phyloP scores from a whole-genome alignment of 2,797 vertebrate species.

The Clarias platycephalus region DNA sequence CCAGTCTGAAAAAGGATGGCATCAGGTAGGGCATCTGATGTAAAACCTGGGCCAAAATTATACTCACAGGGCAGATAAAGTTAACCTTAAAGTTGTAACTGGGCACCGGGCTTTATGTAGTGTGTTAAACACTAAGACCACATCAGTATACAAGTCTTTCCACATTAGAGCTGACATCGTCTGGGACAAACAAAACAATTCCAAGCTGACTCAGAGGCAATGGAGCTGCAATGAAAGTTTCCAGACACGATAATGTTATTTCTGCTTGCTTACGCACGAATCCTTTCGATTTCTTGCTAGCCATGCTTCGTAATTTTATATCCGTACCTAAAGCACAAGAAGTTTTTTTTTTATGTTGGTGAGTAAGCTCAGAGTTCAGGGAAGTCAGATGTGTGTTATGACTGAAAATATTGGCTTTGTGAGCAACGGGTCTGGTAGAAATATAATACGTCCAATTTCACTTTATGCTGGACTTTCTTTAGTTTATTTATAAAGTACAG shows the following conservation, averaged over 20 bases:
- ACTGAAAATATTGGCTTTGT: conserved; percentile 4
- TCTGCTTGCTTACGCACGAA: conserved; percentile 39
- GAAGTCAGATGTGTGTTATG: conserved; percentile 2
- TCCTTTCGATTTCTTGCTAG: conserved; percentile 18
- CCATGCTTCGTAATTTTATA: conserved; percentile 28
- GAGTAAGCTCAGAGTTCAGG: conserved; percentile 2
- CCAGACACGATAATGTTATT: conserved; percentile 45
- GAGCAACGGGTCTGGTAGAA: neutral
- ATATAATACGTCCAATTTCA: neutral
- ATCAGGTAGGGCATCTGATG: no score
- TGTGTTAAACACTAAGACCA: neutral
- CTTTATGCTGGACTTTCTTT: neutral
- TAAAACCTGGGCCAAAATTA: no score
- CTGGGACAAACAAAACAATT: conserved; percentile 27
- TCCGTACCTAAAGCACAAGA: conserved; percentile 7
- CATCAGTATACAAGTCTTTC: neutral
- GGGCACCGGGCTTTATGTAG: neutral
- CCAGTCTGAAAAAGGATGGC: no score
- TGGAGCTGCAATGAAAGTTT: conserved; percentile 21
- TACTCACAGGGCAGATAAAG: neutral
- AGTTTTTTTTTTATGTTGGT: neutral
- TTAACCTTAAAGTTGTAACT: neutral
- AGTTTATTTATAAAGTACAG: neutral
- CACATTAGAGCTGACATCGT: conserved; percentile 27
- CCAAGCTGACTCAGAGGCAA: conserved; percentile 45